Evolutionary conservation across 1,140 invertebrate species (phyloP), one percentile per base, ranked within the genome.

Genomic region (Trachymyrmex cornetzi): DNA sequence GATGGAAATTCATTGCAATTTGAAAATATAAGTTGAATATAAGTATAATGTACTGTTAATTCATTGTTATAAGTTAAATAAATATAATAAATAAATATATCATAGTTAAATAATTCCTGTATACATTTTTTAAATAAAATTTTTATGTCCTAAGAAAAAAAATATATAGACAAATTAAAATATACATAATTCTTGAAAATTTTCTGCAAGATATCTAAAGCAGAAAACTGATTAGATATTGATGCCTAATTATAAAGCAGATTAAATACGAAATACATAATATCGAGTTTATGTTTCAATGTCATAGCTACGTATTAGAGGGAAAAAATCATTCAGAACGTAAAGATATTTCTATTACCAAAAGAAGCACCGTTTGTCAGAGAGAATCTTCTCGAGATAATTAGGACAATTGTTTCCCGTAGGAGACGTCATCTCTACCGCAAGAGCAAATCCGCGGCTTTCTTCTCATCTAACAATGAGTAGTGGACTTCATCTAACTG

Each of bases 401-500:
- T 66, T 48, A 50, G 5, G 11, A 12, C 12, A 19, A 79, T 66
- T 79, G 44, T 79, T 7, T 44, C 22, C 3, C 6, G 6, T 14
- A 79, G 22, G 12, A 61, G n/a, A 50, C 14, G 27, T 22, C 24
- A 19, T 48, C 38, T 48, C 24, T 30, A 50, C 1, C 22, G n/a
- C n/a, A 61, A 61, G 22, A 61, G 7, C 9, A 30, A 66, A 3
- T 30, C 16, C 9, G 38, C 38, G 38, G 9, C 38, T 63, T 77
- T 16, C 34, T 77, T n/a, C 2, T 48, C 75, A 30, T 50, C 12
- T 14, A 44, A 44, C 38, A 11, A 44, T 44, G 24, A 66, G 11
- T n/a, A 30, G 38, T 11, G 24, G 61, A 67, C n/a, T 16, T 77
- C 38, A 48, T 63, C 38, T 53, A 59, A 75, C 50, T 59, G 14